Conservation (phyloP, 2,888 invertebrate genomes). For the Anorthoa munda region DNA sequence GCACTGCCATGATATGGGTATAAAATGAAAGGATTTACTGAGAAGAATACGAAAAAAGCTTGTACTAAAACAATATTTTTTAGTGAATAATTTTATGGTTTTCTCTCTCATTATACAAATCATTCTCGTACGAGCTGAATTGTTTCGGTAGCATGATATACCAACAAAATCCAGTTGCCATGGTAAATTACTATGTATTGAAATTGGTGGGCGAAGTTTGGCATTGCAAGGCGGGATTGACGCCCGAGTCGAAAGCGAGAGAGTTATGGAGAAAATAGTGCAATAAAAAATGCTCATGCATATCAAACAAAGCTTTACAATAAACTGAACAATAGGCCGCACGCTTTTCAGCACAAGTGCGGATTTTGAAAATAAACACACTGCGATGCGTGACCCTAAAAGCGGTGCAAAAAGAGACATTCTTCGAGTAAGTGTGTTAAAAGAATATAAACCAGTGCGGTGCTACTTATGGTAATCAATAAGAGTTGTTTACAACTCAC, state of each 20-base stretch:
- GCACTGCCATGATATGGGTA: no score
- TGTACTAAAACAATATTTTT: no score
- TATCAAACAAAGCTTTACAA: not conserved
- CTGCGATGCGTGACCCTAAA: not conserved
- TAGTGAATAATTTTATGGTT: no score
- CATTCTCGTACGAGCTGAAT: not conserved
- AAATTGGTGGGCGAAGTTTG: not conserved
- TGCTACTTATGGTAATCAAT: slow-evolving; percentile 6
- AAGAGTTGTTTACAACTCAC: slow-evolving; percentile 4
- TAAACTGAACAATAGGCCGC: no score
- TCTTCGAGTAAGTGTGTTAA: not conserved
- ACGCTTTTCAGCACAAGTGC: not conserved
- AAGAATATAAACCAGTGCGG: not conserved
- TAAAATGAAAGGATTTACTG: no score
- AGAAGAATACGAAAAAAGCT: no score
- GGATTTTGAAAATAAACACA: not conserved
- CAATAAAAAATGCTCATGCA: not conserved
- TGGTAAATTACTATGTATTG: no score
- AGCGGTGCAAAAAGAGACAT: not conserved
- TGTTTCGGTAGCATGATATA: not conserved
- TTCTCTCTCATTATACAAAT: not conserved
- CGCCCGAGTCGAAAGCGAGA: not conserved
- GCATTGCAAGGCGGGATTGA: not conserved
- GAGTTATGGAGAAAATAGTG: not conserved
- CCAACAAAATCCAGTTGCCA: no score